Base-by-base conservation (phyloP, 2,797 vertebrate species). In the Mareca strepera region DNA sequence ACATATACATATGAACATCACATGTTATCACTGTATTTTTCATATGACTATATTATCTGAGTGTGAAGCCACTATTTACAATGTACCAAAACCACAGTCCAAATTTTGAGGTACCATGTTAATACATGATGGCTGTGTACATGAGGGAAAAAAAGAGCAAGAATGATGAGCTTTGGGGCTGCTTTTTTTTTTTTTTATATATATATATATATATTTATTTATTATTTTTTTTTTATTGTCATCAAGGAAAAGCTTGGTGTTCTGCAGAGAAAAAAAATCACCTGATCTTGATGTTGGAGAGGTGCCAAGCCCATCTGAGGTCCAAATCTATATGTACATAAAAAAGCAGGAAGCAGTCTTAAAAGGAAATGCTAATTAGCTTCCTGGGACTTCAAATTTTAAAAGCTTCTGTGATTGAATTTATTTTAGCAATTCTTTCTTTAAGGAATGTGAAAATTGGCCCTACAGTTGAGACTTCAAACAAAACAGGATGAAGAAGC, bases 321-420 rank as follows among this genome's bases (percentile, higher is more conserved):
- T 95, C 94, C 92, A 93, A 97, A 97, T 96, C 87, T 82, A 85
- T 94, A 96, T 88, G 90, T 97, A 92, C 93, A 96, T 95, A 93
- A 96, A 97, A 97, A 97, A 82, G 96, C 97, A 98, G 97, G 97
- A 98, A 98, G 96, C 95, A 95, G 94, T 97, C 97, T 97, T 97
- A 96, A 97, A 98, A 98, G 97, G 96, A 97, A 74, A 63, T 94
- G 91, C 94, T 97, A 96, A 97, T 97, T 96, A 97, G 94, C 95
- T 97, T 98, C 97, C 97, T 97, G 97, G 96, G 97, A 97, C 96
- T 97, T 96, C 95, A 95, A 91, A 96, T 97, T 97, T 97, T 98
- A 98, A 98, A 97, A 97, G 97, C 97, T 97, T 96, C 86, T 95
- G 83, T 96, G 97, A 97, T 93, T 82, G 90, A 97, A 97, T 97